Evolutionary conservation across 2,797 vertebrate species (phyloP).

Genomic region (Manis javanica): DNA sequence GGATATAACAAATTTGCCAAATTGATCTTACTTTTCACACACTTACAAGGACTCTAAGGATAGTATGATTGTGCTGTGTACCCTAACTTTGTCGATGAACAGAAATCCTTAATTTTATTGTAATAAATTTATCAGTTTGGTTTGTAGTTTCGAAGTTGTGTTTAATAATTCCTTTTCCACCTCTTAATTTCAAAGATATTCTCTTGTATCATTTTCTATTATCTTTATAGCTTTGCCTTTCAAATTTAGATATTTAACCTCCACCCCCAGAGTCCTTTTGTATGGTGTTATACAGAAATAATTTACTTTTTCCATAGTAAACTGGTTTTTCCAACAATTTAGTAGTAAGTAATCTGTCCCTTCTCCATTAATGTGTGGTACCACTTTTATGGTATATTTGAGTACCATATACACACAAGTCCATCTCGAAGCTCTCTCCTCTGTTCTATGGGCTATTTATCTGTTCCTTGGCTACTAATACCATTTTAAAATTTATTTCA

Average conservation of each 20-base stretch:
- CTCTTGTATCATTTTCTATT: background rate
- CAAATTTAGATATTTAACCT: background rate
- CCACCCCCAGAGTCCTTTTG: background rate
- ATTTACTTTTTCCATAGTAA: slow-evolving; percentile 28
- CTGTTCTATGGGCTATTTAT: background rate
- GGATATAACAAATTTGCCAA: background rate
- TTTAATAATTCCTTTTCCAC: background rate
- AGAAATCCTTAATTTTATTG: background rate
- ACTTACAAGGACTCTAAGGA: background rate
- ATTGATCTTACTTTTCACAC: background rate
- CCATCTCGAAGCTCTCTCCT: background rate
- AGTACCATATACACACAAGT: background rate
- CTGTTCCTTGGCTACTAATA: background rate
- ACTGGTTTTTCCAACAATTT: background rate
- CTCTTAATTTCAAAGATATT: background rate
- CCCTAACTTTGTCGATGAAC: background rate
- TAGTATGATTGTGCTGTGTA: rapidly evolving
- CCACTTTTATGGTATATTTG: background rate
- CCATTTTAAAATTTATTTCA: background rate
- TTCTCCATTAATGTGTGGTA: background rate
- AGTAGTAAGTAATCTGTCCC: background rate
- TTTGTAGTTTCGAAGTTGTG: background rate
- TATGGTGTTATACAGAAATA: background rate
- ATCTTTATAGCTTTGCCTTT: background rate
- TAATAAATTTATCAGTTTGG: background rate